Evolutionary conservation across 1,140 invertebrate species (phyloP).

Genomic region (Dendrolimus kikuchii): DNA sequence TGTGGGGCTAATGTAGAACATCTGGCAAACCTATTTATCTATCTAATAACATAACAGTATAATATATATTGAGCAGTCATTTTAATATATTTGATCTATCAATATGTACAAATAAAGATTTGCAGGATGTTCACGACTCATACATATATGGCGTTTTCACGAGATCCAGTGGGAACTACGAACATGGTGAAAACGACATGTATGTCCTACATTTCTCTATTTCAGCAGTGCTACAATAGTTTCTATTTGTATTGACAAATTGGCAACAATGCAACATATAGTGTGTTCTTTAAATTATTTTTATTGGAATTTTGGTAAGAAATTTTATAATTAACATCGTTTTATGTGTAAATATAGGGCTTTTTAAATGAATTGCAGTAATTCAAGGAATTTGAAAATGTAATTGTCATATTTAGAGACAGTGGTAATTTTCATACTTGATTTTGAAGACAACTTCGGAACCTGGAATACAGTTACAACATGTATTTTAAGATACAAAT

Average conservation of each 20-base stretch:
- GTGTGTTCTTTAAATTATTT: slow-evolving; percentile 26
- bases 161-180: slow-evolving; percentile 5
- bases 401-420: too few relatives aligned
- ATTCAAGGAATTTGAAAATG: too few relatives aligned
- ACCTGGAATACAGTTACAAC: too few relatives aligned
- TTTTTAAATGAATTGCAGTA: not conserved
- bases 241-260: slow-evolving; percentile 32
- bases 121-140: slow-evolving; percentile 32
- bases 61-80: not conserved
- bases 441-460: too few relatives aligned
- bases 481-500: too few relatives aligned
- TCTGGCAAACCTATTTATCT: too few relatives aligned
- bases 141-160: slow-evolving; percentile 36
- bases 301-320: slow-evolving; percentile 58
- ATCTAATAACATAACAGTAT: too few relatives aligned
- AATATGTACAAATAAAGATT: slow-evolving; percentile 13
- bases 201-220: slow-evolving; percentile 31
- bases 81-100: slow-evolving; percentile 5
- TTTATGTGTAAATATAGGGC: not conserved
- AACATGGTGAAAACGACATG: slow-evolving; percentile 28
- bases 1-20: too few relatives aligned
- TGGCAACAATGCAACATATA: slow-evolving; percentile 31
- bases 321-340: slow-evolving; percentile 5
- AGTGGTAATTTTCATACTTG: too few relatives aligned
- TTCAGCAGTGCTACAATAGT: slow-evolving; percentile 41